Conservation (phyloP, 2,113 vertebrate genomes). For the Pelvicachromis taeniatus region DNA sequence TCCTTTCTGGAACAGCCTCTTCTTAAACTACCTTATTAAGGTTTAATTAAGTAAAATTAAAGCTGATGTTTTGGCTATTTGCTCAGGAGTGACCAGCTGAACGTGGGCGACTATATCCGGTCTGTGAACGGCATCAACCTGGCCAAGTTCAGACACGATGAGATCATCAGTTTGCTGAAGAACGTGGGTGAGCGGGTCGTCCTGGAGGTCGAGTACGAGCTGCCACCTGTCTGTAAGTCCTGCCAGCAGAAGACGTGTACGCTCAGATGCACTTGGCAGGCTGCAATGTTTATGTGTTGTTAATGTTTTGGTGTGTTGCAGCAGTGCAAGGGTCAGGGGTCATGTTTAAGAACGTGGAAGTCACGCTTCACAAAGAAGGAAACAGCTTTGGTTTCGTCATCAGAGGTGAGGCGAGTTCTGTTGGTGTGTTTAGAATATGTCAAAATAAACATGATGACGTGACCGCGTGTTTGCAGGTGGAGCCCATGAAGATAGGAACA, state of each 20-base stretch:
- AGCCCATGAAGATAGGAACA: constrained; percentile 94
- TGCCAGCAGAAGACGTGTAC: background rate
- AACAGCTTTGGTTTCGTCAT: constrained; percentile 98
- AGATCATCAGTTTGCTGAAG: constrained; percentile 97
- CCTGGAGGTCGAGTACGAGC: constrained; percentile 94
- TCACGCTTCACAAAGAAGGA: constrained; percentile 96
- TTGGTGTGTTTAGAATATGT: background rate
- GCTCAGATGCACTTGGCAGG: background rate
- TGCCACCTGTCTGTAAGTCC: constrained; percentile 91
- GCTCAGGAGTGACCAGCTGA: constrained; percentile 93
- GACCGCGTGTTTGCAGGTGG: constrained; percentile 78
- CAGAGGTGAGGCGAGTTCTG: constrained; percentile 80
- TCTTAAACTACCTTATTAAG: background rate
- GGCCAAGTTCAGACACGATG: constrained; percentile 94
- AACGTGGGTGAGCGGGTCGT: constrained; percentile 95
- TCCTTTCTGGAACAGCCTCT: background rate
- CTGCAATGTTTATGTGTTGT: background rate
- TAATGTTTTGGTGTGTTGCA: constrained; percentile 9
- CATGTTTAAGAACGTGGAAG: constrained; percentile 93
- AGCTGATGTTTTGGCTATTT: background rate
- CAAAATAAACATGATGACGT: background rate
- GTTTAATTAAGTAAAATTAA: background rate
- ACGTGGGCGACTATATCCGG: constrained; percentile 96
- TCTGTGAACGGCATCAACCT: constrained; percentile 97
- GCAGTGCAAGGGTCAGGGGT: constrained; percentile 92